Conservation (phyloP, 1,140 invertebrate genomes). For the Eciton burchellii region DNA sequence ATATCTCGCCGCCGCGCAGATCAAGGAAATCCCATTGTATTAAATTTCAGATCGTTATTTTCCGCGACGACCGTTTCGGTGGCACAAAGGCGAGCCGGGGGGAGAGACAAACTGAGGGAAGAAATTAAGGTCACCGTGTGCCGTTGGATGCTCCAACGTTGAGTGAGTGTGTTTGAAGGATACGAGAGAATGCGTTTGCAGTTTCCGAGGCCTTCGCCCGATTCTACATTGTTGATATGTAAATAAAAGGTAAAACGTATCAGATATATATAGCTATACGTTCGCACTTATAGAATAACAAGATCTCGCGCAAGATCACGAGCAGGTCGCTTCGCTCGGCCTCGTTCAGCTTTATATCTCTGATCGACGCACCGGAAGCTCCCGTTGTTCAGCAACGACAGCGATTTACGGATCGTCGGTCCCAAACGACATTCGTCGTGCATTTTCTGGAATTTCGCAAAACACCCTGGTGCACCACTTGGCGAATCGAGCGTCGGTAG, state of each 20-base stretch:
- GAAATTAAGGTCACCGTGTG: neutral
- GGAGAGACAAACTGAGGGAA: neutral
- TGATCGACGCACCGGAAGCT: constrained; percentile 32
- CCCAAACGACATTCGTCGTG: constrained; percentile 40
- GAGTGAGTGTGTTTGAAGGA: neutral
- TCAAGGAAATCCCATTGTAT: constrained; percentile 10
- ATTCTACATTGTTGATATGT: neutral
- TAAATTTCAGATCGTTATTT: constrained; percentile 31
- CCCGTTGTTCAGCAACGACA: constrained; percentile 5
- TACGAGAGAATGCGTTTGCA: neutral
- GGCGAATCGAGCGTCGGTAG: constrained; percentile 39
- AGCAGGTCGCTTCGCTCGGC: neutral
- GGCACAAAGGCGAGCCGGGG: neutral
- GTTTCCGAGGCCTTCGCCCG: neutral
- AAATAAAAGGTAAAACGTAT: neutral
- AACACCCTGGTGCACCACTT: constrained; percentile 34
- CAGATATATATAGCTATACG: neutral
- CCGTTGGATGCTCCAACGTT: neutral
- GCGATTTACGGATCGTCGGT: constrained; percentile 58
- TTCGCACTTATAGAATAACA: neutral
- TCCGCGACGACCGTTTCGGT: neutral
- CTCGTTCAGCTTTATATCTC: constrained; percentile 2
- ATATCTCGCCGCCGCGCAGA: neutral
- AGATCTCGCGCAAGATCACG: neutral
- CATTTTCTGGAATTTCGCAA: constrained; percentile 53